A percentile compares a stretch with the other conserved stretches of the same genome.
Evolutionary conservation across 2,797 vertebrate genomes (phyloP).

Genomic region (Monodelphis domestica): DNA sequence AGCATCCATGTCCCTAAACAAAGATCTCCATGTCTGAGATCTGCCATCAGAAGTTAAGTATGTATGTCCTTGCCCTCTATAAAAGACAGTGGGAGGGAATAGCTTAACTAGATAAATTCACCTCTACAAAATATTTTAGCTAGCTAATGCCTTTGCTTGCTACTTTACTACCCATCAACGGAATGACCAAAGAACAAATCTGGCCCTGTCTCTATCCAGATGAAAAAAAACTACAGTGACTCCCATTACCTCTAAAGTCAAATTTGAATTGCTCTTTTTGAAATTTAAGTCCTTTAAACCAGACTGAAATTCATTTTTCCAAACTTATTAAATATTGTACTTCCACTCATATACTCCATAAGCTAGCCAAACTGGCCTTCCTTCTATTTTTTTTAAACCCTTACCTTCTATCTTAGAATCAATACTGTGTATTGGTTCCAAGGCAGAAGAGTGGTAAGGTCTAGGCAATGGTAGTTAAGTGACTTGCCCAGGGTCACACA

Average conservation of each 20-base stretch:
- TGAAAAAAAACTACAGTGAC: background rate
- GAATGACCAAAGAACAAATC: background rate
- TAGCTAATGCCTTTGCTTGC: background rate
- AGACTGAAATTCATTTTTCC: background rate
- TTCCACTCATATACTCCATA: background rate
- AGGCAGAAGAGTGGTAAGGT: too few species aligned
- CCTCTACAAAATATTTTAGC: background rate
- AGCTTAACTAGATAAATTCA: background rate
- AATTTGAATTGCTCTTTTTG: background rate
- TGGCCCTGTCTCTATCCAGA: background rate
- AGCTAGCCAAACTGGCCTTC: background rate
- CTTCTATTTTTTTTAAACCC: too few species aligned
- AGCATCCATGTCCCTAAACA: background rate
- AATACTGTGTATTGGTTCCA: too few species aligned
- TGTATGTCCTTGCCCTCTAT: background rate
- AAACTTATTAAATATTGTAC: background rate
- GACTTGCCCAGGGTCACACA: too few species aligned
- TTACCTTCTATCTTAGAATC: too few species aligned
- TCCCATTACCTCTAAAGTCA: background rate
- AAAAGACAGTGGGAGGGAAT: background rate
- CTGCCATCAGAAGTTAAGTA: background rate
- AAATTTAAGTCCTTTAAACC: background rate
- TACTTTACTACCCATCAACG: background rate
- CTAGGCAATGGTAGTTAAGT: too few species aligned
- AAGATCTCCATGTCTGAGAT: background rate